These are phyloP conservation scores for Spizaetus ornatus DNA, from an alignment of 2,113 vertebrate species.

Conservation along the genomic window DNA sequence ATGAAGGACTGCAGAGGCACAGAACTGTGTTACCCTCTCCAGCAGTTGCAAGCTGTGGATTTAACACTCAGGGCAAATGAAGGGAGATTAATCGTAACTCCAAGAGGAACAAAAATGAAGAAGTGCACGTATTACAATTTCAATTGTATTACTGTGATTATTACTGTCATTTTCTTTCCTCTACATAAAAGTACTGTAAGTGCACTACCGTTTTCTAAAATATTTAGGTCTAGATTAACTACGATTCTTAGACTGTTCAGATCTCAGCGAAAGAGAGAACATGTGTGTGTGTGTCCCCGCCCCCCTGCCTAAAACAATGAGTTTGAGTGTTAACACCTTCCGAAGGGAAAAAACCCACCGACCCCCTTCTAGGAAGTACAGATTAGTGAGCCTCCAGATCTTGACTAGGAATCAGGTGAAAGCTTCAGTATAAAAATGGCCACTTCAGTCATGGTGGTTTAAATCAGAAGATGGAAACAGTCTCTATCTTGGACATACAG, in stretches of 20 bases:
- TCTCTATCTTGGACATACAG: neutral
- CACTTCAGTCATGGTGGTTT: neutral
- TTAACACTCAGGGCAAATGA: neutral
- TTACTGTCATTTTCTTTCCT: neutral
- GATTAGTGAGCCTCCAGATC: neutral
- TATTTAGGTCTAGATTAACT: neutral
- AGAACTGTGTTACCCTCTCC: neutral
- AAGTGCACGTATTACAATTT: neutral
- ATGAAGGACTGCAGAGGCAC: fast-evolving
- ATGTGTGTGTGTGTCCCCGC: neutral
- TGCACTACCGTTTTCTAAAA: neutral
- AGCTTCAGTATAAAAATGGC: neutral
- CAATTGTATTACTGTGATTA: neutral
- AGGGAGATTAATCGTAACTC: neutral
- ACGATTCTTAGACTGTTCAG: neutral
- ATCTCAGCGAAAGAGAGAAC: neutral
- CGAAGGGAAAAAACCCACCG: neutral
- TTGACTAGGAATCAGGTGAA: neutral
- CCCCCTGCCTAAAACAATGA: neutral
- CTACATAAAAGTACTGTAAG: neutral
- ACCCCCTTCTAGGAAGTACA: neutral
- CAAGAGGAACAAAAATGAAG: neutral
- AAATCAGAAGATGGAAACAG: neutral
- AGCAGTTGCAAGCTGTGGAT: neutral
- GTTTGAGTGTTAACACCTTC: neutral